Percentiles rank a stretch among this genome's conserved stretches.
Conservation (phyloP, 2,888 invertebrate species). For the Vandiemenella viatica region DNA sequence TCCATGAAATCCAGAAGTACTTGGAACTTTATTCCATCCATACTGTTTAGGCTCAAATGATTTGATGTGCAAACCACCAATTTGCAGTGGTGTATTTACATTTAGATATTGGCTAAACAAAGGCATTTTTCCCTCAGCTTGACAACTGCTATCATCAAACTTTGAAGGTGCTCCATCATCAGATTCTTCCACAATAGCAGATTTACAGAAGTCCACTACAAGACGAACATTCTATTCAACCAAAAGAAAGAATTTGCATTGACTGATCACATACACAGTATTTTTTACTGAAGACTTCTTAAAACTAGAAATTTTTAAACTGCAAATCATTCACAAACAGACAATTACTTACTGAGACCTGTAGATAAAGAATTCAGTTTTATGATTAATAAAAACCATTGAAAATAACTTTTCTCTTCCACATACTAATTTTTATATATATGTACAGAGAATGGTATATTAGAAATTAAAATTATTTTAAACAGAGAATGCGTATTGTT, state of each 20-base stretch:
- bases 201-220: slow-evolving; percentile 34
- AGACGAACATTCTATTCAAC: slow-evolving; percentile 29
- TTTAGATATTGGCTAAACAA: slow-evolving; percentile 37
- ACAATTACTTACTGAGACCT: too few species aligned
- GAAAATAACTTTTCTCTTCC: too few species aligned
- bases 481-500: not conserved
- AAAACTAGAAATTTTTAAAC: too few species aligned
- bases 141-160: slow-evolving; percentile 32
- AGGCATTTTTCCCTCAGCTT: slow-evolving; percentile 30
- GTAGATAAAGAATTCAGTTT: too few species aligned
- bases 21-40: slow-evolving; percentile 24
- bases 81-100: slow-evolving; percentile 35
- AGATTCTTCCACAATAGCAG: slow-evolving; percentile 27
- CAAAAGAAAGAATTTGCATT: not conserved
- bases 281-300: too few species aligned
- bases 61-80: slow-evolving; percentile 34
- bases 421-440: too few species aligned
- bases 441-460: too few species aligned
- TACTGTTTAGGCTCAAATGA: slow-evolving; percentile 24
- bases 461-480: not conserved
- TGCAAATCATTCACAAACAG: too few species aligned
- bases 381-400: too few species aligned
- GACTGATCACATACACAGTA: too few species aligned
- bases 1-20: slow-evolving; percentile 32
- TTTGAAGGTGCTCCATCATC: slow-evolving; percentile 27